Percentiles rank a stretch among this genome's conserved stretches.
Conservation (phyloP, 2,888 invertebrate genomes). For the Cheilosia variabilis region DNA sequence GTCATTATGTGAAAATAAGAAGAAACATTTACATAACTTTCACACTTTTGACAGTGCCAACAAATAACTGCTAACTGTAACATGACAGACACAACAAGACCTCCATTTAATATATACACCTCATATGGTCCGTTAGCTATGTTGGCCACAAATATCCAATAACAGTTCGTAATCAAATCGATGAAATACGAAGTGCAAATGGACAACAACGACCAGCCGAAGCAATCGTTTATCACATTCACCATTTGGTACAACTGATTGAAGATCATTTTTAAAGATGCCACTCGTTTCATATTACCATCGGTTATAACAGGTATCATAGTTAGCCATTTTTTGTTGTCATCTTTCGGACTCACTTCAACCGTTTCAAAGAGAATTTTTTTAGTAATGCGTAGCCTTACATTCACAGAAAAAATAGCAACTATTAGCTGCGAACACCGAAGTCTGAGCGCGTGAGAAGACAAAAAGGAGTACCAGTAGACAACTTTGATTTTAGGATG, state of each 20-base stretch:
- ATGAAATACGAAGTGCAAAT: conserved; percentile 80
- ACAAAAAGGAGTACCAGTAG: conserved; percentile 76
- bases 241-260: conserved; percentile 79
- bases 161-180: conserved; percentile 81
- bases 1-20: neutral
- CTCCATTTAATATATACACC: conserved; percentile 67
- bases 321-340: neutral
- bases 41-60: conserved; percentile 80
- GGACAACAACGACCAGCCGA: conserved; percentile 81
- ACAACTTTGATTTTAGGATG: conserved; percentile 60
- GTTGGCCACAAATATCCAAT: conserved; percentile 79
- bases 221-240: conserved; percentile 78
- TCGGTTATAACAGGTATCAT: conserved; percentile 19
- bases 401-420: conserved; percentile 63
- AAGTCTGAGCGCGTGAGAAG: conserved; percentile 78
- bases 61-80: conserved; percentile 77
- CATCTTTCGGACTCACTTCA: conserved; percentile 16
- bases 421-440: conserved; percentile 79
- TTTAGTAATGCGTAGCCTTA: conserved; percentile 33
- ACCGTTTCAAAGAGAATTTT: conserved; percentile 15
- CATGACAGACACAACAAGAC: conserved; percentile 74
- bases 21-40: conserved; percentile 77
- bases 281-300: conserved; percentile 76
- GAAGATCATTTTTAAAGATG: conserved; percentile 79
- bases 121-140: conserved; percentile 15